Evolutionary conservation across 2,888 invertebrate genomes (phyloP).

Genomic region (Lasioglossum figueresi): DNA sequence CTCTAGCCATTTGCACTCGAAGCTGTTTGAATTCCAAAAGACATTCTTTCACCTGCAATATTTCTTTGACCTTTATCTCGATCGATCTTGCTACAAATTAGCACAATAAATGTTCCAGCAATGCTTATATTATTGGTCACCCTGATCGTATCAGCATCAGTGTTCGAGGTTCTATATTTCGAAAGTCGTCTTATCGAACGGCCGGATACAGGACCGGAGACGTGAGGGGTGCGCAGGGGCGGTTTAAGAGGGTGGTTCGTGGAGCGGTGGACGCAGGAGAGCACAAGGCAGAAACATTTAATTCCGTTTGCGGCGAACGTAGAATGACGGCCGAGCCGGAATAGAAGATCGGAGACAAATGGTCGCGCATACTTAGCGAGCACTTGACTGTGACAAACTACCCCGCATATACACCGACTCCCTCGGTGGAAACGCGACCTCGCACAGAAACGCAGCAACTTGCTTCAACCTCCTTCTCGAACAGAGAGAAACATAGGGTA

Average conservation of each 20-base stretch:
- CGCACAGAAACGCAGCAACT: constrained; percentile 32
- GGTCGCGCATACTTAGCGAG: constrained; percentile 81
- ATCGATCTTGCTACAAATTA: too few species aligned
- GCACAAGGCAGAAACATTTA: constrained; percentile 63
- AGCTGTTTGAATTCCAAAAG: too few species aligned
- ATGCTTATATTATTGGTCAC: too few species aligned
- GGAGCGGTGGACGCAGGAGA: neutral
- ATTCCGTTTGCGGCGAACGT: constrained; percentile 71
- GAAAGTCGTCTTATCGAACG: neutral
- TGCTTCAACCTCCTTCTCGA: constrained; percentile 4
- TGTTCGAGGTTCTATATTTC: neutral
- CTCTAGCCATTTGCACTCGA: too few species aligned
- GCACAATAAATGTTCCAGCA: too few species aligned
- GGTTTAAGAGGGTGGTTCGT: neutral
- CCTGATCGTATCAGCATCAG: neutral
- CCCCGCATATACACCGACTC: constrained; percentile 58
- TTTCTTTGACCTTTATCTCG: too few species aligned
- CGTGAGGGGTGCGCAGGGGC: neutral
- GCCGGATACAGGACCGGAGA: neutral
- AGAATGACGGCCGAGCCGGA: constrained; percentile 73
- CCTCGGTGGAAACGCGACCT: constrained; percentile 22
- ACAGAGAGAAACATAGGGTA: neutral
- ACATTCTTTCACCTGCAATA: too few species aligned
- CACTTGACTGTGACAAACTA: constrained; percentile 82
- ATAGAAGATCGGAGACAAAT: constrained; percentile 80